These are phyloP conservation scores for Etia nguti DNA, from an alignment of 2,113 vertebrate genomes.

Conservation along the genomic window DNA sequence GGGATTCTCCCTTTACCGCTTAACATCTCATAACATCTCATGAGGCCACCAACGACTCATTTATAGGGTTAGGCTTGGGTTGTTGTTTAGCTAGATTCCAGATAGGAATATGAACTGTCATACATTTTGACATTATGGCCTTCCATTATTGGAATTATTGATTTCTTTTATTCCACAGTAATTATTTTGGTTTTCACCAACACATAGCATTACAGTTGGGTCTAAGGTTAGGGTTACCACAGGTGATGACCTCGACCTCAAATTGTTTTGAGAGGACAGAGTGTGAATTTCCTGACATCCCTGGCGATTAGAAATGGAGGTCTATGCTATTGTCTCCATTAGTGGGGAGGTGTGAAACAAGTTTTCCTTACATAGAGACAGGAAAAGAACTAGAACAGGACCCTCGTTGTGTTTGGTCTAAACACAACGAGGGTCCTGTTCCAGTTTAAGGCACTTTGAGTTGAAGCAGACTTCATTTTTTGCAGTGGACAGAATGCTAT, in stretches of 20 bases:
- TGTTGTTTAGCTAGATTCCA: not conserved
- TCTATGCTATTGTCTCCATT: not conserved
- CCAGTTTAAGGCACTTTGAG: not conserved
- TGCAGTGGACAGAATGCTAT: not conserved
- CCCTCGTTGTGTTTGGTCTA: not conserved
- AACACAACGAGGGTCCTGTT: not conserved
- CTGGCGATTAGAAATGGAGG: not conserved
- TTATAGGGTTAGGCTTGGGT: no score
- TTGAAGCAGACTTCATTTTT: not conserved
- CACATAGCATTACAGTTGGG: not conserved
- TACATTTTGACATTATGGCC: not conserved
- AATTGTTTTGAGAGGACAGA: not conserved
- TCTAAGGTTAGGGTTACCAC: not conserved
- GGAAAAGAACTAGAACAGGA: not conserved
- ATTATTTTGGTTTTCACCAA: not conserved
- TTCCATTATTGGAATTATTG: rapidly evolving
- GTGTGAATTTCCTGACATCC: not conserved
- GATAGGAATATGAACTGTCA: not conserved
- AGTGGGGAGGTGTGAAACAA: rapidly evolving
- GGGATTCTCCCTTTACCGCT: no score
- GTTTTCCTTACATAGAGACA: not conserved
- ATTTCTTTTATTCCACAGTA: not conserved
- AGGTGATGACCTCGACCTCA: not conserved
- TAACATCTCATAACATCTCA: no score
- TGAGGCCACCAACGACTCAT: no score